These are phyloP conservation scores for Lordiphosa andalusiaca DNA, from an alignment of 2,888 invertebrate genomes.

Conservation along the genomic window DNA sequence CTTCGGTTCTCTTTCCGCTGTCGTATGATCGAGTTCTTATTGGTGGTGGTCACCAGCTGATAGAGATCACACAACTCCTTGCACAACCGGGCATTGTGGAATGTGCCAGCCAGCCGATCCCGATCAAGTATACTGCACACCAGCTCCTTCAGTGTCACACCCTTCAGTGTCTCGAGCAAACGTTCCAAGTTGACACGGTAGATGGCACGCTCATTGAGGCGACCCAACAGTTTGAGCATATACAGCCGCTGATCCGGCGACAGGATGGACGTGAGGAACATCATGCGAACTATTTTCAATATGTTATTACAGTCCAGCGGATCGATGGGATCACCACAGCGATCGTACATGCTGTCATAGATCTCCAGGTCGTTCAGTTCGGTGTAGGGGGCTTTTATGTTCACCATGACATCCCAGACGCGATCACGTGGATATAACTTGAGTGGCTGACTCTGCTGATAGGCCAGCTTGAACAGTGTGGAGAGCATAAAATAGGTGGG, in stretches of 20 bases:
- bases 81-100: slow-evolving; percentile 33
- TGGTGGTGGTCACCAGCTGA: slow-evolving; percentile 24
- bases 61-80: slow-evolving; percentile 35
- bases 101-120: slow-evolving; percentile 14
- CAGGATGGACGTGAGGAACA: slow-evolving; percentile 39
- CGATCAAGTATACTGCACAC: slow-evolving; percentile 41
- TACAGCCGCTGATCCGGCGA: slow-evolving; percentile 33
- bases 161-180: slow-evolving; percentile 27
- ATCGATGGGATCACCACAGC: slow-evolving; percentile 50
- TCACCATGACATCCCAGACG: slow-evolving; percentile 51
- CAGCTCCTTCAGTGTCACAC: slow-evolving; percentile 26
- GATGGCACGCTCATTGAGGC: slow-evolving; percentile 34
- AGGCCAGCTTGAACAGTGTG: slow-evolving; percentile 40
- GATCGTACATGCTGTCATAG: slow-evolving; percentile 64
- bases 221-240: slow-evolving; percentile 32
- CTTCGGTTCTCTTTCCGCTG: background rate
- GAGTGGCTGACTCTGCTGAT: slow-evolving; percentile 23
- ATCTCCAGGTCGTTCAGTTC: slow-evolving; percentile 54
- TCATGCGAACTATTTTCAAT: slow-evolving; percentile 43
- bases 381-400: slow-evolving; percentile 49
- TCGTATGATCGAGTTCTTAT: slow-evolving; percentile 23
- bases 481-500: slow-evolving; percentile 30
- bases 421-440: slow-evolving; percentile 29
- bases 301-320: slow-evolving; percentile 44
- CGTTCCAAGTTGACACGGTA: slow-evolving; percentile 31